Evolutionary conservation across 2,797 vertebrate genomes (phyloP), one percentile per base, ranked within the genome.

Genomic region (Tauraco hartlaubi): DNA sequence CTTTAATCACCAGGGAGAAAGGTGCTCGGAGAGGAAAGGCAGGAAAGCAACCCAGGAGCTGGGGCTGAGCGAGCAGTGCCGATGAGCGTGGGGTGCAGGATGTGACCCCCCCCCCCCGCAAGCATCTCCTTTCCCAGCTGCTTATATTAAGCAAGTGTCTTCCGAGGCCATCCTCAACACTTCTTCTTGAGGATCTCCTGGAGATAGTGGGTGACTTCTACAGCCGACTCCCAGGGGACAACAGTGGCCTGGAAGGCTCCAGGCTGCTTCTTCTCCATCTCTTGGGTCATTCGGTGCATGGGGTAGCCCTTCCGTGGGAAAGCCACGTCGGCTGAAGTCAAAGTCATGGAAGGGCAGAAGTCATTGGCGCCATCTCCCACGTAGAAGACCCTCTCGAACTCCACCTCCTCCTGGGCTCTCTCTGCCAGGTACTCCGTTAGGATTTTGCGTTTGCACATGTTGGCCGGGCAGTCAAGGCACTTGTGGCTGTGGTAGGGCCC

Each of bases 351-450:
- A 1, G 99, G 99, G 88, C 99, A 99, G 98, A 99, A 99, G 96
- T 99, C 99, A 62, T 99, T 99, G 97, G 99, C 99, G 6, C 99
- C 99, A 2, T 99, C 99, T 0, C 99, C 99, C 5, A 99, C 98
- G 41, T 99, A 99, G 96, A 99, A 98, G 13, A 99, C 91, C 77
- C 98, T 98, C 97, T 99, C 99, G 79, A 99, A 99, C 7, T 98
- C 98, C 26, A 97, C 98, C 5, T 98, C 98, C 92, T 99, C 99
- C 78, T 97, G 98, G 33, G 98, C 98, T 87, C 99, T 96, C 95
- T 99, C 98, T 0, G 97, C 96, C 95, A 99, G 98, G 71, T 99
- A 99, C 35, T 99, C 99, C 4, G 97, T 92, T 4, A 99, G 97
- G 37, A 99, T 94, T 92, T 98, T 99, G 80, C 99, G 98, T 96